phyloP scores from a whole-genome alignment of 2,113 vertebrate genomes.

The Sapayoa aenigma region DNA sequence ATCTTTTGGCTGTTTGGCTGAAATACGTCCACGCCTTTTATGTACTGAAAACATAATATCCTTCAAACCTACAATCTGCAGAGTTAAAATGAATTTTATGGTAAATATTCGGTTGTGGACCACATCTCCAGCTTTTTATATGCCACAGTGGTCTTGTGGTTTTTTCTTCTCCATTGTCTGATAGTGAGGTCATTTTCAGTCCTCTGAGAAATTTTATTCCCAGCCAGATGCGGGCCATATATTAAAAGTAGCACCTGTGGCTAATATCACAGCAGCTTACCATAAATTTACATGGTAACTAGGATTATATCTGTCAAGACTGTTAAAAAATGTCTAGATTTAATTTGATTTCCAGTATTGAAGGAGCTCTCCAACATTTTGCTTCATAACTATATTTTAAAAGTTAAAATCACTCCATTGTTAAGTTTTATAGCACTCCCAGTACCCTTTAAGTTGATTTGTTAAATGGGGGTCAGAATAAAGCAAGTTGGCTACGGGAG shows the following conservation, averaged over 20 bases:
- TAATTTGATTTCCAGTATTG: constrained; percentile 88
- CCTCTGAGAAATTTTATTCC: constrained; percentile 84
- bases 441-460: constrained; percentile 83
- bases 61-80: constrained; percentile 68
- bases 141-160: constrained; percentile 72
- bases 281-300: constrained; percentile 89
- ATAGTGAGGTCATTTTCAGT: constrained; percentile 85
- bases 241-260: constrained; percentile 89
- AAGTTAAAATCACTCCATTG: constrained; percentile 81
- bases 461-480: constrained; percentile 80
- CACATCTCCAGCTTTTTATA: constrained; percentile 79
- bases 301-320: constrained; percentile 86
- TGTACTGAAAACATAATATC: constrained; percentile 74
- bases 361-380: constrained; percentile 78
- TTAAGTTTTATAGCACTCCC: constrained; percentile 83
- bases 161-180: constrained; percentile 78
- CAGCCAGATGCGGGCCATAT: constrained; percentile 84
- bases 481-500: constrained; percentile 73
- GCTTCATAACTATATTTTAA: constrained; percentile 82
- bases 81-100: constrained; percentile 73
- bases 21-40: constrained; percentile 67
- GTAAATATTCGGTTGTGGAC: constrained; percentile 70
- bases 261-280: constrained; percentile 86
- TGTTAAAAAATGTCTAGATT: constrained; percentile 84
- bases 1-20: constrained; percentile 71